These are phyloP conservation scores for Heterodera schachtii DNA, from an alignment of 1,140 invertebrate genomes.

Conservation along the genomic window DNA sequence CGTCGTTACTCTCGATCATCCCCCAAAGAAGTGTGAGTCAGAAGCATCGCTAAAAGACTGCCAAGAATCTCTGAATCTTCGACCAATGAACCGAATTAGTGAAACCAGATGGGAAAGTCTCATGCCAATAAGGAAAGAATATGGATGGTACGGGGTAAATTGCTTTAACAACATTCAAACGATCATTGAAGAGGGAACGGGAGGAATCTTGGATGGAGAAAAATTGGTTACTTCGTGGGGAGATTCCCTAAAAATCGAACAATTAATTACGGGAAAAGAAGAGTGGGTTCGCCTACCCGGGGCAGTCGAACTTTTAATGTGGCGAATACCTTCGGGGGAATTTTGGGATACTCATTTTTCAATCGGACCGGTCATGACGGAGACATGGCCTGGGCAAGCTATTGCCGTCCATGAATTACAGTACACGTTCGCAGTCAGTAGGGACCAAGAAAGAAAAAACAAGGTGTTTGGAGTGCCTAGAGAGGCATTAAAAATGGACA, in stretches of 20 bases:
- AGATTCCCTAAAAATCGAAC: neutral
- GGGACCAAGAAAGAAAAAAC: neutral
- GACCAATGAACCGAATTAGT: neutral
- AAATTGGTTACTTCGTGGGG: neutral
- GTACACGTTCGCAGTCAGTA: neutral
- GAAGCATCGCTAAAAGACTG: neutral
- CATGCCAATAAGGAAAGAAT: neutral
- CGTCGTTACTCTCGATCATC: neutral
- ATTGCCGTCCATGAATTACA: neutral
- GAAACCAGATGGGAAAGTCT: neutral
- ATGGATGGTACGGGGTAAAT: neutral
- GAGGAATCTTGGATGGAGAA: neutral
- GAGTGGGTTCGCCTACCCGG: neutral
- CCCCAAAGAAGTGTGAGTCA: neutral
- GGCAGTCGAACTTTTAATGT: neutral
- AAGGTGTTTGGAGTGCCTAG: neutral
- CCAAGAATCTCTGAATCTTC: neutral
- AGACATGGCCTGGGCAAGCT: neutral
- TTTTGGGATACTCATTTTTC: slow-evolving; percentile 8
- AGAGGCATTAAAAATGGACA: neutral
- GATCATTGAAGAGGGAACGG: neutral
- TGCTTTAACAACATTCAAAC: neutral
- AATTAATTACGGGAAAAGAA: neutral
- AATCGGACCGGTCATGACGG: neutral
- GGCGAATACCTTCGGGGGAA: neutral